phyloP scores from a whole-genome alignment of 1,140 invertebrate genomes.

The Achroia grisella region DNA sequence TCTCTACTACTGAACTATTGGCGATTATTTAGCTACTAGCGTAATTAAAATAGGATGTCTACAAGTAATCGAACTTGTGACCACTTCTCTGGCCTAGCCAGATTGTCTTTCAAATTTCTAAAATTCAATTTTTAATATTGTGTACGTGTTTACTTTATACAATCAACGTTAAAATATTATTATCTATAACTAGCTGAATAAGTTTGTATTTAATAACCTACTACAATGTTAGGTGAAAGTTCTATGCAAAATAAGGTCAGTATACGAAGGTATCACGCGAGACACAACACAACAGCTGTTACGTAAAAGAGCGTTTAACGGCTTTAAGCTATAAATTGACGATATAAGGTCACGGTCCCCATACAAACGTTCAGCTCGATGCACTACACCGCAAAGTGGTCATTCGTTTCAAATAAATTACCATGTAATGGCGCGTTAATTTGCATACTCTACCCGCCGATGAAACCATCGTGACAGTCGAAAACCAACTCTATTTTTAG shows the following conservation, averaged over 20 bases:
- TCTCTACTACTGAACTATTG: no score
- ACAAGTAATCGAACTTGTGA: no score
- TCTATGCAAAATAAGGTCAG: slow-evolving; percentile 45
- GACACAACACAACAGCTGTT: slow-evolving; percentile 57
- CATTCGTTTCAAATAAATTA: slow-evolving; percentile 75
- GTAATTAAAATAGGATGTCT: no score
- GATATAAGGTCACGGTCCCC: slow-evolving; percentile 73
- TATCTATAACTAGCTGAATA: no score
- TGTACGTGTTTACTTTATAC: no score
- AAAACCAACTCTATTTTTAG: slow-evolving; percentile 46
- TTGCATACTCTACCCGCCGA: slow-evolving; percentile 66
- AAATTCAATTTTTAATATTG: no score
- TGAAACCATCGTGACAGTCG: slow-evolving; percentile 29
- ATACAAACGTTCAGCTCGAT: slow-evolving; percentile 72
- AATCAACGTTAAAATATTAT: no score
- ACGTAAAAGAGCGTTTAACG: slow-evolving; percentile 66
- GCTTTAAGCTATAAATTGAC: slow-evolving; percentile 70
- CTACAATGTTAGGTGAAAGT: slow-evolving; percentile 32
- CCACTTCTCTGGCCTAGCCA: no score
- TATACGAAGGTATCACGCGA: slow-evolving; percentile 53
- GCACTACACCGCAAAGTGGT: slow-evolving; percentile 72
- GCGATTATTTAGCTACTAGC: no score
- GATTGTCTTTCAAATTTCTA: no score
- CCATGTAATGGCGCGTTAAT: slow-evolving; percentile 73
- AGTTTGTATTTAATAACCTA: no score